Percentiles rank a stretch among this genome's conserved stretches.
phyloP scores from a whole-genome alignment of 2,888 invertebrate species.

The Eilema caniola region DNA sequence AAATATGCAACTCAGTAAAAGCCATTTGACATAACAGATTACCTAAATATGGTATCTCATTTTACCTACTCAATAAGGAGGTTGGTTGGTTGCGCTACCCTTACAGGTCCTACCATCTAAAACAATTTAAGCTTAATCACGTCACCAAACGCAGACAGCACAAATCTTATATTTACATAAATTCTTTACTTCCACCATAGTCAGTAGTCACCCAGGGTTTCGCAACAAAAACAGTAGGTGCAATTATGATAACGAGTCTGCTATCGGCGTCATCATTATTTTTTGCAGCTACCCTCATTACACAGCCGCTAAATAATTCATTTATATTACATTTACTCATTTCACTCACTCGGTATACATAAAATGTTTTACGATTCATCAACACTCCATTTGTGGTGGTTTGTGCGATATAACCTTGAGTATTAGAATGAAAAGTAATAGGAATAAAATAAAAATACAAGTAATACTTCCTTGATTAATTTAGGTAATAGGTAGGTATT shows the following conservation, averaged over 20 bases:
- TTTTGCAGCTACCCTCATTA: conserved; percentile 33
- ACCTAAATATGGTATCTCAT: no score
- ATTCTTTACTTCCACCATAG: background rate
- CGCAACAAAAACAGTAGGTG: conserved; percentile 40
- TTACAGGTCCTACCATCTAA: no score
- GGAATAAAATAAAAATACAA: no score
- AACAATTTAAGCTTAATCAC: no score
- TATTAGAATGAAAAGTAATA: background rate
- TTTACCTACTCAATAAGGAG: no score
- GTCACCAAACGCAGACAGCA: background rate
- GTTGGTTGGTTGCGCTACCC: no score
- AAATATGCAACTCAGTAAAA: no score
- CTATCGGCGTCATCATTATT: conserved; percentile 28
- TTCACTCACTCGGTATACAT: conserved; percentile 17
- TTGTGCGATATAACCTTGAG: background rate
- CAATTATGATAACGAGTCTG: conserved; percentile 40
- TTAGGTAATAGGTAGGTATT: no score
- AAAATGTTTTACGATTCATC: conserved; percentile 1
- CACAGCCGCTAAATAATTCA: conserved; percentile 43
- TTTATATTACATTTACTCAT: conserved; percentile 32
- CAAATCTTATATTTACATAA: background rate
- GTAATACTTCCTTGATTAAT: no score
- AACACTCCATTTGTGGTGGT: background rate
- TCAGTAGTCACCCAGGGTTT: conserved; percentile 16
- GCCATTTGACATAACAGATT: no score